phyloP scores from a whole-genome alignment of 1,140 invertebrate genomes.

The Temnothorax longispinosus region DNA sequence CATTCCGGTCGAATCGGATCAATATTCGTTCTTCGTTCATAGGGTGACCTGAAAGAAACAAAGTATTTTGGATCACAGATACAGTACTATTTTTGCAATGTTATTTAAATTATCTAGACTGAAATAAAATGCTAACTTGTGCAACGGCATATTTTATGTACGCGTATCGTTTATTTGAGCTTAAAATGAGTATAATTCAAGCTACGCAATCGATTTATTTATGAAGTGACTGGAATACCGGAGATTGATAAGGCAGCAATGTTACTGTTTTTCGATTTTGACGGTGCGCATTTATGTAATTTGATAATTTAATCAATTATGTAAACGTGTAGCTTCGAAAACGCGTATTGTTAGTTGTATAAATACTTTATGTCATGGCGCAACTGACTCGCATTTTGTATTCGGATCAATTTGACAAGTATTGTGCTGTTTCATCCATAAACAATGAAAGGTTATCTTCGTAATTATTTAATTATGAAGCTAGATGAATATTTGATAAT shows the following conservation, averaged over 20 bases:
- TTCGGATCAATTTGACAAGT: slow-evolving; percentile 10
- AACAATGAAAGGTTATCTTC: neutral
- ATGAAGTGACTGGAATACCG: neutral
- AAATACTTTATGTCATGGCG: slow-evolving; percentile 25
- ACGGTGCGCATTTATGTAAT: neutral
- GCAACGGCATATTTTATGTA: neutral
- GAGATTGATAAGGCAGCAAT: neutral
- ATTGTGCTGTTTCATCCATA: neutral
- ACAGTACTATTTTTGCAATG: neutral
- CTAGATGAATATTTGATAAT: neutral
- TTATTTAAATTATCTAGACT: neutral
- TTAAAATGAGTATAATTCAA: neutral
- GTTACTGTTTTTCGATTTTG: neutral
- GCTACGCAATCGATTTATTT: neutral
- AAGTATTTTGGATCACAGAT: neutral
- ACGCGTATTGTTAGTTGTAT: neutral
- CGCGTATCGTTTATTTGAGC: neutral
- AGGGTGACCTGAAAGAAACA: slow-evolving; percentile 24
- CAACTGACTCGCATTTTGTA: slow-evolving; percentile 20
- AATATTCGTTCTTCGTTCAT: slow-evolving; percentile 24
- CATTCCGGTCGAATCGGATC: slow-evolving; percentile 31
- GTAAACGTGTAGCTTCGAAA: neutral
- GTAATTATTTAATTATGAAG: neutral
- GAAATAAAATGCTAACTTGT: neutral
- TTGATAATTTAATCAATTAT: slow-evolving; percentile 16